Conservation (phyloP, 2,888 invertebrate species). For the Cheilosia grossa region DNA sequence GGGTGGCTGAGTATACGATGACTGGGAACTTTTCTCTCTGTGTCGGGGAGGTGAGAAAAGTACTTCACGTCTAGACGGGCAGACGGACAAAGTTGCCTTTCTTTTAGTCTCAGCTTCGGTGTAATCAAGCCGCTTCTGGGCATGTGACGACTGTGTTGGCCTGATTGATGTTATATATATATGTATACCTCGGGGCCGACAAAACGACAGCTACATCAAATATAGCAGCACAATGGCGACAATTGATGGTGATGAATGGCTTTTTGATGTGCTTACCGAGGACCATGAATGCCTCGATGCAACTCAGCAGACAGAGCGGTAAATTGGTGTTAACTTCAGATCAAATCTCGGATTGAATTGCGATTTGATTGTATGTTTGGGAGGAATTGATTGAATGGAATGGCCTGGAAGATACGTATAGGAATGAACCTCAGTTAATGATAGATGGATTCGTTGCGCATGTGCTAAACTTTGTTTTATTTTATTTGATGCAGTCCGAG, state of each 20-base stretch:
- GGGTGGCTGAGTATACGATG: not conserved
- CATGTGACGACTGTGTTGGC: slow-evolving; percentile 31
- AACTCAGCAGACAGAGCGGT: slow-evolving; percentile 5
- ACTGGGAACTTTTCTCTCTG: slow-evolving; percentile 43
- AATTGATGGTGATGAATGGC: slow-evolving; percentile 63
- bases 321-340: slow-evolving; percentile 51
- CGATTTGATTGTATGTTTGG: slow-evolving; percentile 17
- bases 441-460: no score
- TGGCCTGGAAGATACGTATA: no score
- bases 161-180: slow-evolving; percentile 50
- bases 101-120: slow-evolving; percentile 42
- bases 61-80: slow-evolving; percentile 67
- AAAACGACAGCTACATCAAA: slow-evolving; percentile 65
- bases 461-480: no score
- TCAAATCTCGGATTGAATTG: slow-evolving; percentile 42
- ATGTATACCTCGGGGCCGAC: slow-evolving; percentile 39
- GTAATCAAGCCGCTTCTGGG: slow-evolving; percentile 60
- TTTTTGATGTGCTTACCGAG: slow-evolving; percentile 53
- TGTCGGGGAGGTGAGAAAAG: slow-evolving; percentile 62
- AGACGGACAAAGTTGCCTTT: slow-evolving; percentile 62
- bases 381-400: no score
- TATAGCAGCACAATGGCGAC: slow-evolving; percentile 59
- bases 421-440: no score
- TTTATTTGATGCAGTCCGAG: no score
- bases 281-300: slow-evolving; percentile 10